Base-by-base conservation (phyloP, 2,113 vertebrate genomes). In the Phyllopteryx taeniolatus region DNA sequence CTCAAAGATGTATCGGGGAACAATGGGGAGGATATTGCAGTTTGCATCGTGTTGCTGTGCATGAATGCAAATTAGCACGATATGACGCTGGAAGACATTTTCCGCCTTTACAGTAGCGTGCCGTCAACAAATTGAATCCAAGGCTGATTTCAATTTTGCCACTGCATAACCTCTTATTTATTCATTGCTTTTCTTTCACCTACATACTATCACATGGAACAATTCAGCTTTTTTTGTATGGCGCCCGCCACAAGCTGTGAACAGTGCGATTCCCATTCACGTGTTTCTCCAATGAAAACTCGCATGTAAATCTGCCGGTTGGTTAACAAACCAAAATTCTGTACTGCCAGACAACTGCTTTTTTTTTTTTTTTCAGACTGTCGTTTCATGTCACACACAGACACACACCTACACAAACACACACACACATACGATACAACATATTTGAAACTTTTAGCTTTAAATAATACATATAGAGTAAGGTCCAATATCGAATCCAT, bases 201-300 rank as follows among this genome's bases (percentile, higher is more conserved):
- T 77, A 83, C 83, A 70, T 86, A 83, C 82, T 80, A 92, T 92
- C 92, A 91, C 90, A 91, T 90, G 85, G 85, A 89, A 92, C 91
- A 77, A 85, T 89, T 89, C 70, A 31, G 46, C 80, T 87, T 68
- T 82, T 88, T 85, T 72, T 67, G 74, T 72, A 76, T 79, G 77
- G 76, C 72, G 56, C 72, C 54, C 14, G 54, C 71, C 65, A 73
- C 74, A 79, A 77, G 81, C 72, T 74, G 80, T 66, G 76, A 81
- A 67, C 82, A 72, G 60, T 65, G 75, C 70, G 69, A 84, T 79
- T 81, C 81, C 2, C 71, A 44, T 71, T 71, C 53, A 61, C 54
- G 17, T 71, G 68, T 68, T 73, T 78, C 81, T 59, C 62, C 62
- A 31, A 15, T 35, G 70, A 80, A 79, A 67, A 74, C 39, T 47